Conservation (phyloP, 2,888 invertebrate species). For the Phytoseiulus persimilis region DNA sequence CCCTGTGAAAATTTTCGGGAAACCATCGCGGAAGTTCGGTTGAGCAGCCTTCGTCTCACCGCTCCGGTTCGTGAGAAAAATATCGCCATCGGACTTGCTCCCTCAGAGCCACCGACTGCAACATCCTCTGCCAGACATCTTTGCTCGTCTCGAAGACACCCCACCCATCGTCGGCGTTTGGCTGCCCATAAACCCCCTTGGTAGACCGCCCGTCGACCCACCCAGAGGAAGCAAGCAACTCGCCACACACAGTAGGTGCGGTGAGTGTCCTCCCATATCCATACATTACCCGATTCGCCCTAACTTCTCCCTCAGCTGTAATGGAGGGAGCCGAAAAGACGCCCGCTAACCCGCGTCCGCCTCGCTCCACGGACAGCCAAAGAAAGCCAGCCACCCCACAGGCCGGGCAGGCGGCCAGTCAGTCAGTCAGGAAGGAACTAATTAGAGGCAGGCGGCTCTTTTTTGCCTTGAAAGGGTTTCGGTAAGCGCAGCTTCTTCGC, state of each 20-base stretch:
- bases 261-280: not conserved
- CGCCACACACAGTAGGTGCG: slow-evolving; percentile 5
- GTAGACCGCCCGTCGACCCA: not conserved
- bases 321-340: not conserved
- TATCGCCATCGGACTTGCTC: not conserved
- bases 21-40: too few species aligned
- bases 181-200: not conserved
- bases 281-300: not conserved
- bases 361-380: not conserved
- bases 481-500: not conserved
- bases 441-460: not conserved
- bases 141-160: not conserved
- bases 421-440: not conserved
- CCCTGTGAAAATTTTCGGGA: too few species aligned
- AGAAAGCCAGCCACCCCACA: not conserved
- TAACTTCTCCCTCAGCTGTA: slow-evolving; percentile 5
- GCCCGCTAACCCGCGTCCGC: not conserved
- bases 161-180: not conserved
- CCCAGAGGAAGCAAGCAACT: not conserved
- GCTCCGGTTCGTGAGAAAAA: not conserved
- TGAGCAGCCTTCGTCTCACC: too few species aligned
- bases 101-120: not conserved
- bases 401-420: not conserved
- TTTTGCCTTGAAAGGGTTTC: not conserved
- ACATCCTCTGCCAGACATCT: not conserved